Base-by-base conservation (phyloP, 2,888 invertebrate species). In the Agonopterix heracliana region DNA sequence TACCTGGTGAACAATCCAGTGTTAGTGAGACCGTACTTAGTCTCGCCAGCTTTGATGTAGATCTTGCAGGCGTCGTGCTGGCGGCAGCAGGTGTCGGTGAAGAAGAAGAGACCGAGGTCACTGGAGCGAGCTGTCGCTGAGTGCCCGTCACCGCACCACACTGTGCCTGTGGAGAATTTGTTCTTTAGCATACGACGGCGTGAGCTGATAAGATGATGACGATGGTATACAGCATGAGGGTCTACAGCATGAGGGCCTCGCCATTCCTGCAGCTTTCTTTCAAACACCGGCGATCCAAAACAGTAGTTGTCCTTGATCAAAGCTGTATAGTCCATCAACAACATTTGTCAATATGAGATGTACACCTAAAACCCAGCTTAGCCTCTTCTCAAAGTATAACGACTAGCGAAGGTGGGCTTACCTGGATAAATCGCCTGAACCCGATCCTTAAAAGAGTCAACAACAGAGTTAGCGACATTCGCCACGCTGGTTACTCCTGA, bases 101-200 rank as follows among this genome's bases (percentile, higher is more conserved):
- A 83, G 60, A 89, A 83, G 72, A 92, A 92, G 10, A 89, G 64
- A 1, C 94, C 94, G n/a, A 94, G 71, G 57, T 93, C 91, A 1
- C 89, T 78, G 49, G 87, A 86, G 11, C 87, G 78, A 3, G 86
- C 83, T 9, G 83, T 78, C 0, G 93, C 92, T 0, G 88, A 81
- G 59, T 91, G 91, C 0, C 94, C 94, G 46, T 90, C 90, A 0
- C 94, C 94, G 61, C 94, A 95, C 94, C 94, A 95, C 9, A 91
- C 90, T 0, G 94, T 94, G 8, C 94, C 94, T 92, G 76, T 8
- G 34, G 2, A 26, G 9, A 42, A 34, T 26, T 26, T 26, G 5
- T 1, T 26, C 5, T 26, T 26, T 26, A 26, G 26, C 26, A 26
- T n/a, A n/a, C n/a, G n/a, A n/a, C n/a, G n/a, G n/a, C n/a, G n/a